Percentiles rank a stretch among this genome's conserved stretches.
Evolutionary conservation across 2,113 vertebrate species (phyloP).

Genomic region (Ellobius talpinus): DNA sequence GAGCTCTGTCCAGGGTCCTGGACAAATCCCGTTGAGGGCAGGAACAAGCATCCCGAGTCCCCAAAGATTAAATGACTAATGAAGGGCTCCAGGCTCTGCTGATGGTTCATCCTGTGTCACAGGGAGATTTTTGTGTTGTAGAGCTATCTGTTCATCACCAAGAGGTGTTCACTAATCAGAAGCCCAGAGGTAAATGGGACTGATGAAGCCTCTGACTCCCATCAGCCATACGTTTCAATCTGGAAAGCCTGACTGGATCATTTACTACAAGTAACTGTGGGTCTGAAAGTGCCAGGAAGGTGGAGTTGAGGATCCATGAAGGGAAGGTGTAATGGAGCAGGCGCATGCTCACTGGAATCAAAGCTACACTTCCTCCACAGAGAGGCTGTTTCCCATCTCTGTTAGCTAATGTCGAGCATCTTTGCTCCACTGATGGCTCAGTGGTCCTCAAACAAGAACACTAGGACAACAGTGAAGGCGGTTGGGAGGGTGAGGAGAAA

Average conservation of each 20-base stretch:
- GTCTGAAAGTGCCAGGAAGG: not conserved
- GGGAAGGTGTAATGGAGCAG: not conserved
- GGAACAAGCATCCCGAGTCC: not conserved
- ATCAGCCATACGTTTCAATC: too few relatives aligned
- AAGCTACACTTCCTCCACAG: not conserved
- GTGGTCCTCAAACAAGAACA: not conserved
- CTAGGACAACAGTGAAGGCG: accelerated
- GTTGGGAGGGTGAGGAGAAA: too few relatives aligned
- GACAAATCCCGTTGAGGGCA: not conserved
- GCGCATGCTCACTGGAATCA: accelerated
- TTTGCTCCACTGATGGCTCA: not conserved
- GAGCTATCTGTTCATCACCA: not conserved
- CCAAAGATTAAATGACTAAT: not conserved
- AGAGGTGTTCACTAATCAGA: not conserved
- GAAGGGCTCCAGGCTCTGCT: not conserved
- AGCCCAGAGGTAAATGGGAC: not conserved
- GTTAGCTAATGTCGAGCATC: not conserved
- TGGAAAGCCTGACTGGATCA: not conserved
- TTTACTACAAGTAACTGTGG: not conserved
- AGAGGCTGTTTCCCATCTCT: not conserved
- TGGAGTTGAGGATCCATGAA: not conserved
- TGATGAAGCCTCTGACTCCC: not conserved
- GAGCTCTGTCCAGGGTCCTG: conserved; percentile 4
- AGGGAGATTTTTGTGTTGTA: not conserved
- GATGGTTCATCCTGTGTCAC: not conserved